A percentile compares a stretch with the other conserved stretches of the same genome.
Conservation (phyloP, 2,113 vertebrate species). For the Equus quagga region DNA sequence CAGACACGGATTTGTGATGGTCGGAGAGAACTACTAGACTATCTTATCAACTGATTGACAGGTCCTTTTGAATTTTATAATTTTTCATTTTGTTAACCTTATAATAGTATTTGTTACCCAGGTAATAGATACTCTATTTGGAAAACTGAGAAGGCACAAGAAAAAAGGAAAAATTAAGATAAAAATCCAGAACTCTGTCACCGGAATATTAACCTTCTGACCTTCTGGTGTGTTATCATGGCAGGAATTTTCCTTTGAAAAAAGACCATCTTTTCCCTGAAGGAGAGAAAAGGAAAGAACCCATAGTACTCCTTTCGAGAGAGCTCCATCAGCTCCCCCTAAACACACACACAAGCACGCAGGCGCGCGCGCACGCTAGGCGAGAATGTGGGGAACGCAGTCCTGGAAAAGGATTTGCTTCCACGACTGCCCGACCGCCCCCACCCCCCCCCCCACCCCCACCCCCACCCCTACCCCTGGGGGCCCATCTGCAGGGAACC, state of each 20-base stretch:
- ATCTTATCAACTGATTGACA: not conserved
- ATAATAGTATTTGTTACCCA: not conserved
- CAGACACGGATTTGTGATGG: not conserved
- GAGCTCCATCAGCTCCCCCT: not conserved
- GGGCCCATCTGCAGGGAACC: not conserved
- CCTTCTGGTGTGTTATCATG: not conserved
- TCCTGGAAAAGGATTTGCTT: not conserved
- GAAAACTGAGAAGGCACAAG: not conserved
- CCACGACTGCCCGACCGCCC: not conserved
- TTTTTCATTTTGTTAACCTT: not conserved
- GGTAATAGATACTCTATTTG: not conserved
- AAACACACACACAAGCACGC: not conserved
- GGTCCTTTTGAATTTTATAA: not conserved
- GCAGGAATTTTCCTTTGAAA: constrained; percentile 18
- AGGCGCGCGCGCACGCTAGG: not conserved
- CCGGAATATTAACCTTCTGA: not conserved
- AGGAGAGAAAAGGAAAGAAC: not conserved
- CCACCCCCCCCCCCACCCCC: too few relatives aligned
- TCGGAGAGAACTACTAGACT: not conserved
- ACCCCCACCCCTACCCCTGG: not conserved
- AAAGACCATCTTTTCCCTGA: not conserved
- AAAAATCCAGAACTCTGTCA: not conserved
- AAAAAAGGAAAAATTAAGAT: not conserved
- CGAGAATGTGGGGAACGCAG: not conserved
- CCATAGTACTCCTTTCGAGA: not conserved